Evolutionary conservation across 2,888 invertebrate species (phyloP), one percentile per base, ranked within the genome.

Genomic region (Luperina nickerlii): DNA sequence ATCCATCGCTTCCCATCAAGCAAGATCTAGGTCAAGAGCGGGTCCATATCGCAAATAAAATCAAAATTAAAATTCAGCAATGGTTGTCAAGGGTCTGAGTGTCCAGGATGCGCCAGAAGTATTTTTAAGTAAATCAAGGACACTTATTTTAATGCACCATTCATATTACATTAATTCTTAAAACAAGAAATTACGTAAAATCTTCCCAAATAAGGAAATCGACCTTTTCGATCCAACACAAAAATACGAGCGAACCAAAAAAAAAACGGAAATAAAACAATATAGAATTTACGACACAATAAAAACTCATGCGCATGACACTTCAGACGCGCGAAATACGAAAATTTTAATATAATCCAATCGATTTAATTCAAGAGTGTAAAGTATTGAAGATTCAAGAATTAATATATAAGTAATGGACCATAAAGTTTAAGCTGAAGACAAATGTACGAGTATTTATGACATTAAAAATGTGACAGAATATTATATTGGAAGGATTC

Each of bases 341-440:
- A 89, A 86, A 78, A 84, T 62, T 84, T 84, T 81, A 86, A 87
- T 83, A 79, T 67, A 86, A 88, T 79, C 81, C 83, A 86, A 88
- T 88, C 84, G 87, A 84, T 89, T 89, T 82, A 74, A 85, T 87
- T 74, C 82, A 82, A 85, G 69, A 86, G 57, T 76, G 54, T 87
- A 86, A 81, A 82, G 76, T 86, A 87, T 87, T 79, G 87, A 78
- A 77, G 79, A 79, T 86, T 74, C 78, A 51, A 76, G 78, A 70
- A 86, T 87, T 86, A 86, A 89, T 87, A 82, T 69, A 65, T 78
- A 82, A 78, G 63, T 88, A 86, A 88, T 88, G 79, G 72, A 15
- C 82, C 73, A 81, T 90, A 90, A 89, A 90, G 27, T 83, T 78
- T 70, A 67, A 78, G 72, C 66, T 70, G 88, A 81, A 85, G 88